Conservation (phyloP, 2,113 vertebrate genomes). For the Mastomys natalensis region DNA sequence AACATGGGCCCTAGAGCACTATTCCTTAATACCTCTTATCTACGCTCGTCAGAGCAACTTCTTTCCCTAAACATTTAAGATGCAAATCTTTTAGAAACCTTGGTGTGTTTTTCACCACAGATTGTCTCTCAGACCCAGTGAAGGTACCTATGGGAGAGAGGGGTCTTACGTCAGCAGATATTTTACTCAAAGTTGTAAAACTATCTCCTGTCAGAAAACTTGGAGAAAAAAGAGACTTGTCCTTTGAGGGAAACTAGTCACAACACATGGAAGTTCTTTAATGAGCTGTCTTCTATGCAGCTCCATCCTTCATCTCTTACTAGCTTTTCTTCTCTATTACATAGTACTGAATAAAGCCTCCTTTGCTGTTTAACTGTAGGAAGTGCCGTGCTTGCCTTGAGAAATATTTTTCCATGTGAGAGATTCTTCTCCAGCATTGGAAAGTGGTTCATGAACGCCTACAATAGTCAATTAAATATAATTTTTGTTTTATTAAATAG, state of each 20-base stretch:
- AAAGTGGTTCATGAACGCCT: not conserved
- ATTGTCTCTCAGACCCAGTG: not conserved
- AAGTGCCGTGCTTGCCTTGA: not conserved
- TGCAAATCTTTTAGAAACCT: constrained; percentile 15
- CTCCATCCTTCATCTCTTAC: fast-evolving
- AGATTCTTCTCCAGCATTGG: not conserved
- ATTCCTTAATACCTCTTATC: not conserved
- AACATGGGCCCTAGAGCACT: not conserved
- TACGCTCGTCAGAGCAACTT: not conserved
- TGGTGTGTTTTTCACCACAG: not conserved
- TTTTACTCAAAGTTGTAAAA: constrained; percentile 8
- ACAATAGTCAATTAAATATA: not conserved
- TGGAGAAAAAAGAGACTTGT: not conserved
- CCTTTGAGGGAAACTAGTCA: not conserved
- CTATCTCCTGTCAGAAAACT: not conserved
- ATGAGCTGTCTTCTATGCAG: too few species aligned
- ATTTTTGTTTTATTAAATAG: not conserved
- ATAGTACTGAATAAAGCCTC: not conserved
- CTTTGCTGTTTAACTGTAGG: not conserved
- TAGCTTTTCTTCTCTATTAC: not conserved
- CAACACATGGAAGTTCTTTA: not conserved
- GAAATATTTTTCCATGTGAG: not conserved
- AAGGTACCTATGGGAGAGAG: not conserved
- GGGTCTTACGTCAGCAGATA: not conserved
- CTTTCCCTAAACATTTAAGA: not conserved